These are phyloP conservation scores for Leptopilina boulardi DNA, from an alignment of 1,140 invertebrate genomes.

Conservation along the genomic window DNA sequence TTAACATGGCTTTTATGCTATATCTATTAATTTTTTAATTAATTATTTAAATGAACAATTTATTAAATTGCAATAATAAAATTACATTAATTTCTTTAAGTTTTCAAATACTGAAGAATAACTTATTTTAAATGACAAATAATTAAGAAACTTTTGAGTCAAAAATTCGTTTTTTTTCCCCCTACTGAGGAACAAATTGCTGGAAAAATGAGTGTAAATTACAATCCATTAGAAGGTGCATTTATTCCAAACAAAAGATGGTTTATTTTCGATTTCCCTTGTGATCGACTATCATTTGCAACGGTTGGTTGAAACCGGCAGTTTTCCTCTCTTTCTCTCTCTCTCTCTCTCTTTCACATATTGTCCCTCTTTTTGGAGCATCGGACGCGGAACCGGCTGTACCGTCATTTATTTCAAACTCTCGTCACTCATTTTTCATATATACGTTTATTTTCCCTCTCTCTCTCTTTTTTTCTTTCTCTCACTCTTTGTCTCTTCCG, in stretches of 20 bases:
- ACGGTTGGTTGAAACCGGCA: constrained; percentile 2
- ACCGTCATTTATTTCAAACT: constrained; percentile 69
- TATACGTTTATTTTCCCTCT: constrained; percentile 53
- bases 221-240: not conserved
- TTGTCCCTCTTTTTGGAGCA: constrained; percentile 14
- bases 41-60: no score
- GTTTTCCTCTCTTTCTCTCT: constrained; percentile 2
- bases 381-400: constrained; percentile 60
- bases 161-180: no score
- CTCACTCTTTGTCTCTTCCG: no score
- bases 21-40: no score
- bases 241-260: constrained; percentile 10
- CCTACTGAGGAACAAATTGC: not conserved
- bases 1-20: no score
- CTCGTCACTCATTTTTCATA: constrained; percentile 73
- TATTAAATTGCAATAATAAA: no score
- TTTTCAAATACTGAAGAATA: no score
- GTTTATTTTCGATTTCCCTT: not conserved
- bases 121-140: no score
- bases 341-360: not conserved
- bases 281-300: constrained; percentile 10
- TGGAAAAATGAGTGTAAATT: not conserved
- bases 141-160: no score
- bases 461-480: no score
- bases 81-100: no score